A percentile compares a stretch with the other conserved stretches of the same genome.
Evolutionary conservation across 1,140 invertebrate genomes (phyloP).

Genomic region (Luehdorfia chinensis): DNA sequence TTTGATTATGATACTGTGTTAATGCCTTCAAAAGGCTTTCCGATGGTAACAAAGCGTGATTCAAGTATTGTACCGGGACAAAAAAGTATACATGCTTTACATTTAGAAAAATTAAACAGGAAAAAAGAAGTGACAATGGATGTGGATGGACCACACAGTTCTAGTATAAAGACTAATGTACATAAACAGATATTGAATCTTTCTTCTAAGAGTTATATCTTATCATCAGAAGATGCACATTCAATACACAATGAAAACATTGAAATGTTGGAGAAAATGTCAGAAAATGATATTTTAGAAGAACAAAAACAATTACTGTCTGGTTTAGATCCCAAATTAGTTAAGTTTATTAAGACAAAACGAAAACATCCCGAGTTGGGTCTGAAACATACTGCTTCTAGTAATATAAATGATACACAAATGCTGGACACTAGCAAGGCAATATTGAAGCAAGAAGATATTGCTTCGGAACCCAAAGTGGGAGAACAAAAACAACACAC

Average conservation of each 20-base stretch:
- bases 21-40: slow-evolving; percentile 52
- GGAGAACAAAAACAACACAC: slow-evolving; percentile 39
- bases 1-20: slow-evolving; percentile 29
- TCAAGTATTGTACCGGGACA: slow-evolving; percentile 21
- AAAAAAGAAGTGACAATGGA: slow-evolving; percentile 48
- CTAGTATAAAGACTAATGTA: neutral
- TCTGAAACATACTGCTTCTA: no score
- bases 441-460: slow-evolving; percentile 24
- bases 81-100: slow-evolving; percentile 46
- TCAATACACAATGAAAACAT: slow-evolving; percentile 88
- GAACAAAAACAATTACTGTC: slow-evolving; percentile 84
- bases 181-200: slow-evolving; percentile 32
- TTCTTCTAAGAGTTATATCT: slow-evolving; percentile 72
- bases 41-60: slow-evolving; percentile 40
- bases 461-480: slow-evolving; percentile 20
- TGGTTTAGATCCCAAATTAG: slow-evolving; percentile 81
- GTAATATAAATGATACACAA: slow-evolving; percentile 17
- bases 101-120: slow-evolving; percentile 26
- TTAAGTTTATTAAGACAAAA: slow-evolving; percentile 82
- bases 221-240: slow-evolving; percentile 75
- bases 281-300: slow-evolving; percentile 84
- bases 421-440: slow-evolving; percentile 29
- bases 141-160: slow-evolving; percentile 41
- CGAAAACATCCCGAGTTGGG: no score
- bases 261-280: slow-evolving; percentile 82